These are phyloP conservation scores for Nyctibius bracteatus DNA, from an alignment of 2,113 vertebrate genomes.

Conservation along the genomic window DNA sequence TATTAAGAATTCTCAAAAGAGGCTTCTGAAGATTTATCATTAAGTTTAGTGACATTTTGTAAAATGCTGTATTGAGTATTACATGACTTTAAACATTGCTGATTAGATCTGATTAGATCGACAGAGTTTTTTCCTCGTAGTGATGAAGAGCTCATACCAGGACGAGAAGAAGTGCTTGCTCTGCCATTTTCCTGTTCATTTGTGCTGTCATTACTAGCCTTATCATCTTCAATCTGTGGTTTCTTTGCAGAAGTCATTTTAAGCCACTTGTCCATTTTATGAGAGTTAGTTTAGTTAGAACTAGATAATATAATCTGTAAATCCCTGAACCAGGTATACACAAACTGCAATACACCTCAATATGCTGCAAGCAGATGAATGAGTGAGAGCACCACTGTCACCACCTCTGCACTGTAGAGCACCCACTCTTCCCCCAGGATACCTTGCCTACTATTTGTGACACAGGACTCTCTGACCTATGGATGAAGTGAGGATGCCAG, in stretches of 20 bases:
- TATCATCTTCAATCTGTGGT: background rate
- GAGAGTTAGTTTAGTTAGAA: background rate
- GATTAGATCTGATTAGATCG: background rate
- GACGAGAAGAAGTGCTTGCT: background rate
- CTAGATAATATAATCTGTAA: background rate
- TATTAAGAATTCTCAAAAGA: background rate
- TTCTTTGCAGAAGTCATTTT: background rate
- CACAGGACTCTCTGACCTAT: background rate
- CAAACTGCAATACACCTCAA: background rate
- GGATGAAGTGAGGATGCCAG: background rate
- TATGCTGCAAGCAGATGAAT: background rate
- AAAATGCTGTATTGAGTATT: background rate
- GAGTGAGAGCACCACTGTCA: background rate
- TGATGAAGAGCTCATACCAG: background rate
- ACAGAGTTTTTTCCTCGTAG: background rate
- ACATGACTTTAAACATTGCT: background rate
- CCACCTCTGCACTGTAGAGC: no score
- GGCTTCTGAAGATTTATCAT: background rate
- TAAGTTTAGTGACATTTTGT: background rate
- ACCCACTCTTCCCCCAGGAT: background rate
- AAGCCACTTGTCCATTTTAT: background rate
- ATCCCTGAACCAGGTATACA: background rate
- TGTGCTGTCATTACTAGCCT: background rate
- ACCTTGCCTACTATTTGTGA: accelerated
- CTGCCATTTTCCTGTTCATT: background rate